Base-by-base conservation (phyloP, 2,797 vertebrate species). In the Malacoraja senta region DNA sequence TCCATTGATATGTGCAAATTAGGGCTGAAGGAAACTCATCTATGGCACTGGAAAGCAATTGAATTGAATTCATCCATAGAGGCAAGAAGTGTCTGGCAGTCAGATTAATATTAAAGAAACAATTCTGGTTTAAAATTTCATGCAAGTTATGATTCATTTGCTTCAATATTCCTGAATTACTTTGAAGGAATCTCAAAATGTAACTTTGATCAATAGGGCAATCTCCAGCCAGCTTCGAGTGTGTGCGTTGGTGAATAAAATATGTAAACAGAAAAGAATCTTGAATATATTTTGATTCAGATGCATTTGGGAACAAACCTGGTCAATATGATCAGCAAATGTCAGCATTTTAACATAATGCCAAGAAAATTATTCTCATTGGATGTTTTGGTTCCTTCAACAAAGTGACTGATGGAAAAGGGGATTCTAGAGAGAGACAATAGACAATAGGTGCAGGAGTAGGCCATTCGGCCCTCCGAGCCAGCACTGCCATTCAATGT, bases 131-230 rank as follows among this genome's bases (percentile, higher is more conserved):
- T 63, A 86, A 86, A 63, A 86, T 86, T 15, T 86, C 29, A 86
- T 86, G 61, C 61, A 86, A 61, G 24, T 26, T 86, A 86, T 63
- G 83, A 65, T 86, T 86, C n/a, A 86, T 86, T 17, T 32, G 83
- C 83, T 65, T 86, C 83, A 32, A 86, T 86, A 65, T 61, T 29
- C 83, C 58, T 32, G 29, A 29, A 61, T 29, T 61, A 32, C 81
- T 86, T 63, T 58, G n/a, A 61, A 29, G 4, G 29, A 86, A 65
- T 86, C 58, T 86, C 29, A 86, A 63, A 35, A 68, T 88, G 32
- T 65, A 65, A 19, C 13, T 8, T 32, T 68, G 61, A 88, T 68
- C 32, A 68, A 35, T 88, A 68, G 32, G 65, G 61, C 84, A 68
- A 68, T 88, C 61, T 29, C 84, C 24, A 8, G n/a, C 65, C 63